Conservation (phyloP, 2,113 vertebrate species). For the Chascanopsetta lugubris region DNA sequence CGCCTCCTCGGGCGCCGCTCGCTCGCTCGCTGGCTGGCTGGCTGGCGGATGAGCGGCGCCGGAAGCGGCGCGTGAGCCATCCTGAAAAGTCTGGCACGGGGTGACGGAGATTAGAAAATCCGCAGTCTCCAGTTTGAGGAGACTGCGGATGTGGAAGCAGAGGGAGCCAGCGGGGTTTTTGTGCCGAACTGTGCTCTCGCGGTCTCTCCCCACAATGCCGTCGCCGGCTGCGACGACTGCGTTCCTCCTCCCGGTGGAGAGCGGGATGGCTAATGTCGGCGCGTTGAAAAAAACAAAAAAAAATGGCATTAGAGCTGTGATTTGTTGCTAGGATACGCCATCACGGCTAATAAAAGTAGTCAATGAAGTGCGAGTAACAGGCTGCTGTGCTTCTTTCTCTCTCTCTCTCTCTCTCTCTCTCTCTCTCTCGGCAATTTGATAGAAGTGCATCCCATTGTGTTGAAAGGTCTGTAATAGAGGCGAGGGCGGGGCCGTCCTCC, state of each 20-base stretch:
- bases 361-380: conserved; percentile 45
- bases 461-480: conserved; percentile 48
- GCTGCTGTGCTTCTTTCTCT: conserved; percentile 33
- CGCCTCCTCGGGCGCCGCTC: conserved; percentile 39
- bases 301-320: conserved; percentile 44
- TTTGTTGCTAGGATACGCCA: conserved; percentile 66
- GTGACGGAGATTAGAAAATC: conserved; percentile 44
- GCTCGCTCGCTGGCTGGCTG: too few relatives aligned
- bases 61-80: conserved; percentile 61
- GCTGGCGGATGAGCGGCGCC: conserved; percentile 51
- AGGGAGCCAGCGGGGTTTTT: conserved; percentile 52
- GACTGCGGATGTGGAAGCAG: too few relatives aligned
- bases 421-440: too few relatives aligned
- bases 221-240: conserved; percentile 34
- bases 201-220: conserved; percentile 29
- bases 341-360: conserved; percentile 29
- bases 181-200: conserved; percentile 22
- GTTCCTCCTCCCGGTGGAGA: conserved; percentile 25
- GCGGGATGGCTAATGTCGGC: conserved; percentile 36
- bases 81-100: conserved; percentile 57
- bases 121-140: conserved; percentile 40
- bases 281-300: too few relatives aligned
- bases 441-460: conserved; percentile 64
- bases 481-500: conserved; percentile 47
- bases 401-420: conserved; percentile 40